Percentiles rank a stretch among this genome's conserved stretches.
These are phyloP conservation scores for Hippoglossus hippoglossus DNA, from an alignment of 2,797 vertebrate genomes.

Conservation along the genomic window DNA sequence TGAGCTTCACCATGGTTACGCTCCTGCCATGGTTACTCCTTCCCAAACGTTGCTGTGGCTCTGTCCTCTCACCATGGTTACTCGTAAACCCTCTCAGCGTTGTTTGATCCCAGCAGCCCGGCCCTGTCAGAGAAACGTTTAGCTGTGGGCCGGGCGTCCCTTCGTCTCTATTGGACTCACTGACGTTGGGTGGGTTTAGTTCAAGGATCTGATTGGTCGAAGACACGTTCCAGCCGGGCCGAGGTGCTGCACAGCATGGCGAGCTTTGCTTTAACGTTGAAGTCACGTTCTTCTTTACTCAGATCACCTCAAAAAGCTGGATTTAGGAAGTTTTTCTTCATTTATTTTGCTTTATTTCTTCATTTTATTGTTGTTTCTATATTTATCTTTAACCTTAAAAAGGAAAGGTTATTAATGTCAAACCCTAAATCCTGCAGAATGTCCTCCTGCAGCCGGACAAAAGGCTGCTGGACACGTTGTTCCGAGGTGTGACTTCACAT, in stretches of 20 bases:
- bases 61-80: constrained; percentile 77
- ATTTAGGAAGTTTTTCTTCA: not conserved
- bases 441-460: no score
- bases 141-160: constrained; percentile 40
- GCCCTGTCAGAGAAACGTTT: constrained; percentile 54
- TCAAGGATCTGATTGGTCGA: constrained; percentile 41
- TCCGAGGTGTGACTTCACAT: no score
- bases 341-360: not conserved
- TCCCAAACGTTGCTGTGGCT: constrained; percentile 73
- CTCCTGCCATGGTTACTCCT: constrained; percentile 77
- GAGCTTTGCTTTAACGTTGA: not conserved
- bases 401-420: no score
- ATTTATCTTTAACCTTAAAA: no score
- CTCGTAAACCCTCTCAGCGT: constrained; percentile 67
- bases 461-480: no score
- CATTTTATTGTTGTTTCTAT: no score
- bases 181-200: constrained; percentile 32
- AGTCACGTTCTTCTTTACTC: not conserved
- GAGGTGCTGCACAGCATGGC: not conserved
- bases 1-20: constrained; percentile 74
- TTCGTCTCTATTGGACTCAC: constrained; percentile 37
- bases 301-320: not conserved
- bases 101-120: constrained; percentile 66
- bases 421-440: no score
- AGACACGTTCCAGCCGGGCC: constrained; percentile 31